These are phyloP conservation scores for Papilio helenus DNA, from an alignment of 1,140 invertebrate genomes.

Conservation along the genomic window DNA sequence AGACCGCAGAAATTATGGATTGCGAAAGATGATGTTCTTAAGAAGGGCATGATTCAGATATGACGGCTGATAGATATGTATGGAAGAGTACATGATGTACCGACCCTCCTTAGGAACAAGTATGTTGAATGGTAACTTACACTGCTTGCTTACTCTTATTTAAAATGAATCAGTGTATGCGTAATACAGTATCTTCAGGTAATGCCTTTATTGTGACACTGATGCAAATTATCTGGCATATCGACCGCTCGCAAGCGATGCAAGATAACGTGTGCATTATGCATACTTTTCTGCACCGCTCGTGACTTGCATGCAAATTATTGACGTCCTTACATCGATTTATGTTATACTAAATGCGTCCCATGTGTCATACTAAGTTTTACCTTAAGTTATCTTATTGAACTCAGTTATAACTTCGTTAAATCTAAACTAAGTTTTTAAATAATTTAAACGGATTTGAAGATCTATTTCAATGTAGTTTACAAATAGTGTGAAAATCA, in stretches of 20 bases:
- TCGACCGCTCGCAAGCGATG: background rate
- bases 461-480: no score
- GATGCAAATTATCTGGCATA: background rate
- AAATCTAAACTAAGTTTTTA: no score
- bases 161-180: background rate
- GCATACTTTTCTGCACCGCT: background rate
- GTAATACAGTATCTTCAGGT: background rate
- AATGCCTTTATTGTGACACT: constrained; percentile 15
- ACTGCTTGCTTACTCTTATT: background rate
- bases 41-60: no score
- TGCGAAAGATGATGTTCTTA: no score
- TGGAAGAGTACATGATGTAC: no score
- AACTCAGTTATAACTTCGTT: background rate
- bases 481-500: no score
- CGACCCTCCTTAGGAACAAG: no score
- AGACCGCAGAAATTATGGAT: no score
- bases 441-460: no score
- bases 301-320: constrained; percentile 16
- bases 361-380: background rate
- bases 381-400: background rate
- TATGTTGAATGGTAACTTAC: no score
- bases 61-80: no score
- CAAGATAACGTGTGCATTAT: background rate
- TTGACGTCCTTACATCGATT: background rate
- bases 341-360: background rate